Evolutionary conservation across 2,113 vertebrate genomes (phyloP).

Genomic region (Carassius auratus): DNA sequence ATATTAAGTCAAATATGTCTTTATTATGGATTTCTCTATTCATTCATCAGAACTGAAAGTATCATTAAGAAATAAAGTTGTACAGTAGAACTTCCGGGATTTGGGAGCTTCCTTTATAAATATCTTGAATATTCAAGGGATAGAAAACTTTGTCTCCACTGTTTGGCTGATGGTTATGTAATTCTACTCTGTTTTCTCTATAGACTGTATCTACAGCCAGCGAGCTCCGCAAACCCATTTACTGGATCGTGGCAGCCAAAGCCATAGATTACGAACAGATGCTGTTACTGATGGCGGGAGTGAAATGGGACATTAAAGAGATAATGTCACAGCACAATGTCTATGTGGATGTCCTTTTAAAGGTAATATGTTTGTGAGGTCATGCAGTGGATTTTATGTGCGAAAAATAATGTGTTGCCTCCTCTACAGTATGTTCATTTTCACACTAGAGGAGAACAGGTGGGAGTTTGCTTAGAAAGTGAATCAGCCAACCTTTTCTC

Average conservation of each 20-base stretch:
- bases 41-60: too few relatives aligned
- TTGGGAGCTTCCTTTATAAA: too few relatives aligned
- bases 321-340: conserved; percentile 99
- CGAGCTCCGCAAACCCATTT: conserved; percentile 96
- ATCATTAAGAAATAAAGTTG: too few relatives aligned
- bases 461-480: conserved; percentile 6
- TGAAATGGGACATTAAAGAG: conserved; percentile 98
- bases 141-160: not conserved
- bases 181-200: conserved; percentile 55
- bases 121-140: not conserved
- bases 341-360: conserved; percentile 94
- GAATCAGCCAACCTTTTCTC: conserved; percentile 11
- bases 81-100: too few relatives aligned
- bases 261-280: conserved; percentile 98
- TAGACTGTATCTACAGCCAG: conserved; percentile 97
- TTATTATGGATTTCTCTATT: too few relatives aligned
- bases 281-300: conserved; percentile 91
- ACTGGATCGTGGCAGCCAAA: conserved; percentile 98
- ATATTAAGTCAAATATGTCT: too few relatives aligned
- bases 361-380: conserved; percentile 77
- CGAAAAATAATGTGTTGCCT: conserved; percentile 27
- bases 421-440: conserved; percentile 20
- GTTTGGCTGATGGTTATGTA: not conserved
- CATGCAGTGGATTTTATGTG: conserved; percentile 35
- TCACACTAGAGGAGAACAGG: conserved; percentile 23